These are phyloP conservation scores for Australoheros facetus DNA, from an alignment of 2,797 vertebrate genomes.

Conservation along the genomic window DNA sequence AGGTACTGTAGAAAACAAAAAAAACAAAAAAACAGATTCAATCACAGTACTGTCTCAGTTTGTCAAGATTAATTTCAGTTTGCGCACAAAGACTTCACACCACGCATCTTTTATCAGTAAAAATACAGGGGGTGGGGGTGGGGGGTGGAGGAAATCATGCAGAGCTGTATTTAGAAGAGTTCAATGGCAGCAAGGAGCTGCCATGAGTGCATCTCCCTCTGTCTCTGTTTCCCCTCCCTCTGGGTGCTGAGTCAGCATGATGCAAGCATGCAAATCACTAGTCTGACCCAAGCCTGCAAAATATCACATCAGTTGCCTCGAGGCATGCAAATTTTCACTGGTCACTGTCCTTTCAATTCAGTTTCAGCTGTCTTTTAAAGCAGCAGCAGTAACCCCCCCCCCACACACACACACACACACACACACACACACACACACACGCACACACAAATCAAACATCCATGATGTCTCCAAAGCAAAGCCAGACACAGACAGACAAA, in stretches of 20 bases:
- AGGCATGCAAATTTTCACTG: background rate
- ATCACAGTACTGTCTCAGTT: background rate
- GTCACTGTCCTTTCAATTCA: constrained; percentile 6
- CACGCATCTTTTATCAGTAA: background rate
- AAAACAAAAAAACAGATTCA: background rate
- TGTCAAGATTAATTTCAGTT: background rate
- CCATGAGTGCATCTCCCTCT: constrained; percentile 9
- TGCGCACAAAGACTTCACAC: background rate
- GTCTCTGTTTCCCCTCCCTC: background rate
- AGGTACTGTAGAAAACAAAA: background rate
- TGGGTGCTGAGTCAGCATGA: constrained; percentile 56
- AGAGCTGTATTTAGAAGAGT: constrained; percentile 8
- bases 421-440: background rate
- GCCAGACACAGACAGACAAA: constrained; percentile 6
- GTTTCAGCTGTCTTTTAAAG: background rate
- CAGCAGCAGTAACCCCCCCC: background rate
- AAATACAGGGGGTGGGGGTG: background rate
- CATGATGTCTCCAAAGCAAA: constrained; percentile 8
- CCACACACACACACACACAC: no score
- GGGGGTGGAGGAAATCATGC: background rate
- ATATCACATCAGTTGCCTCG: constrained; percentile 14
- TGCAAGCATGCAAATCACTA: constrained; percentile 2
- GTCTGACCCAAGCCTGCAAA: constrained; percentile 18
- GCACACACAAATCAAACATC: background rate
- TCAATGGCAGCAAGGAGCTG: constrained; percentile 1